Evolutionary conservation across 2,113 vertebrate species (phyloP), one percentile per base, ranked within the genome.

Genomic region (Phasianus colchicus): DNA sequence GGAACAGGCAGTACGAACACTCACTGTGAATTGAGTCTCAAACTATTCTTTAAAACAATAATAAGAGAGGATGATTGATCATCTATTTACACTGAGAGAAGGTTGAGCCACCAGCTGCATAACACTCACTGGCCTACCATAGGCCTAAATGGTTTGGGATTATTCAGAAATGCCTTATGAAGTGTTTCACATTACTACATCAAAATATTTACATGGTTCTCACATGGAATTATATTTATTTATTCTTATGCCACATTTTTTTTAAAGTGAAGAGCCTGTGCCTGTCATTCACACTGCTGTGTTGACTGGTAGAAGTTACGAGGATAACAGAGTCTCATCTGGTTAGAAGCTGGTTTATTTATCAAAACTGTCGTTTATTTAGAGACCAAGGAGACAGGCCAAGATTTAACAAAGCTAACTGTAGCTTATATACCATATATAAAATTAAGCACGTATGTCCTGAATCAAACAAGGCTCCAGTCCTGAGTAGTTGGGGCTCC

Each of bases 301-400:
- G 90, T 85, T 78, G 80, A 93, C 78, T 89, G 74, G 79, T 89
- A 90, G 94, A 88, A 93, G 48, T 90, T 92, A 89, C 70, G 84
- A 92, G 89, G 82, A 91, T 93, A 96, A 96, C 90, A 79, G 45
- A 89, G 60, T 91, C 95, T 95, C 89, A 78, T 66, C 92, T 95
- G 89, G 74, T 96, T 95, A 93, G 74, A 86, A 93, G 83, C 79
- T 80, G 78, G 70, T 89, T 96, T 95, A 88, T 95, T 95, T 97
- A 93, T 94, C 96, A 96, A 95, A 96, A 65, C 83, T 78, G 66
- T 67, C 94, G 89, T 92, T 95, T 96, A 95, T 95, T 95, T 96
- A 96, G 92, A 95, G 88, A 66, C 75, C 70, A 30, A 82, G 77
- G 75, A 96, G 77, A 94, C 47, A 96, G 88, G 91, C 91, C 94